Percentiles rank a stretch among this genome's conserved stretches.
Conservation (phyloP, 1,140 invertebrate genomes). For the Drepana arcuata region DNA sequence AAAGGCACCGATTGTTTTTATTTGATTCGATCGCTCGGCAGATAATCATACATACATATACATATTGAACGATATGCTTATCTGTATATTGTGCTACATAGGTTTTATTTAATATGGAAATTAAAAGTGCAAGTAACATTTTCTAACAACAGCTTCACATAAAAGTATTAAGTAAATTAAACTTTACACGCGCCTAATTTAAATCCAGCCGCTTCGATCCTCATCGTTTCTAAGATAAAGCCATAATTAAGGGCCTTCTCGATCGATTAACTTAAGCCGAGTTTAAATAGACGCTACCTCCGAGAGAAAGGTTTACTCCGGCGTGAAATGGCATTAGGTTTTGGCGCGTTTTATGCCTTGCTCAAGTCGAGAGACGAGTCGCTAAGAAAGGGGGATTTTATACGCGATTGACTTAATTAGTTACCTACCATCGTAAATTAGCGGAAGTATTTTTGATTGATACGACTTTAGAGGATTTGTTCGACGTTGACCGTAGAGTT, state of each 20-base stretch:
- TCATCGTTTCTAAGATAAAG: conserved; percentile 58
- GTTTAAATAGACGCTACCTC: conserved; percentile 70
- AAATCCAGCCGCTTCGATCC: conserved; percentile 49
- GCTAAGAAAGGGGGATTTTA: conserved; percentile 67
- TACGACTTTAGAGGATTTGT: conserved; percentile 34
- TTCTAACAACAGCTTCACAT: too few species aligned
- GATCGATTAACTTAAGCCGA: conserved; percentile 69
- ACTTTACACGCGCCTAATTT: too few species aligned
- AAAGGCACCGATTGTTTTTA: too few species aligned
- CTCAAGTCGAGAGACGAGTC: conserved; percentile 43
- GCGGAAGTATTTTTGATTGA: conserved; percentile 52
- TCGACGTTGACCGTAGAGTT: conserved; percentile 11
- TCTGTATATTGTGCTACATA: too few species aligned
- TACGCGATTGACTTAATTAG: conserved; percentile 67
- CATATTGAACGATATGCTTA: too few species aligned
- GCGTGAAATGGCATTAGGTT: conserved; percentile 69
- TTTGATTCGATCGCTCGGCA: too few species aligned
- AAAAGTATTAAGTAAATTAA: too few species aligned
- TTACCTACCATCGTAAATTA: conserved; percentile 51
- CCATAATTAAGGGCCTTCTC: conserved; percentile 68
- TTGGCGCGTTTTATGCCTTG: conserved; percentile 62
- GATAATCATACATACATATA: too few species aligned
- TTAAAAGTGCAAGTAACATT: too few species aligned
- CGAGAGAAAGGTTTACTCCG: conserved; percentile 65
- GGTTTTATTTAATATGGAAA: too few species aligned